Percentiles rank a stretch among this genome's conserved stretches.
Conservation (phyloP, 1,140 invertebrate genomes). For the Globodera ellingtonae region DNA sequence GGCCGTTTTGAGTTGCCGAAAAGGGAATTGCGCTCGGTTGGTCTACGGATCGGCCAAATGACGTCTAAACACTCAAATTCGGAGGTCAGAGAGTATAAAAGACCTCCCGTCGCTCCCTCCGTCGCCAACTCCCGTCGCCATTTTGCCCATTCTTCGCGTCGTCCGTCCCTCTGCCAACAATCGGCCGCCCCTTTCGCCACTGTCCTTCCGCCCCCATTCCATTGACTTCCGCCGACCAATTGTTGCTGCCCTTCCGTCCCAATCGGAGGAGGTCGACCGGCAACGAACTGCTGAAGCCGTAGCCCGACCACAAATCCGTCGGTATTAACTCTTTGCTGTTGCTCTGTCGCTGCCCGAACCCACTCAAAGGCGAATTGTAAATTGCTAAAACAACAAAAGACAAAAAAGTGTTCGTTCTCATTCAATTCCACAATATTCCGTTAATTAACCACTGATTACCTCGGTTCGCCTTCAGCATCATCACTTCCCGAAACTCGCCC, state of each 20-base stretch:
- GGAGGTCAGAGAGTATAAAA: not conserved
- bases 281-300: constrained; percentile 60
- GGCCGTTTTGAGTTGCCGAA: not conserved
- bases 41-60: not conserved
- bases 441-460: constrained; percentile 9
- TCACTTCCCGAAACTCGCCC: constrained; percentile 55
- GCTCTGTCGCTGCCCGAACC: not conserved
- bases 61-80: not conserved
- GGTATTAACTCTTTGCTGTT: constrained; percentile 44
- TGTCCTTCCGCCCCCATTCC: not conserved
- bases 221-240: constrained; percentile 8
- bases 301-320: constrained; percentile 59
- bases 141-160: constrained; percentile 14
- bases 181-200: constrained; percentile 10
- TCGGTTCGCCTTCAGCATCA: constrained; percentile 54
- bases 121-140: not conserved
- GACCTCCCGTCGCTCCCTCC: not conserved
- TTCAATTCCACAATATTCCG: not conserved
- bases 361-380: constrained; percentile 3
- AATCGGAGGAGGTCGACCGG: constrained; percentile 57
- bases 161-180: constrained; percentile 21
- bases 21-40: not conserved
- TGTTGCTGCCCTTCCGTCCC: not conserved
- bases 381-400: constrained; percentile 8
- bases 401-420: constrained; percentile 26